Base-by-base conservation (phyloP, 2,888 invertebrate species). In the Tupiocoris notatus region DNA sequence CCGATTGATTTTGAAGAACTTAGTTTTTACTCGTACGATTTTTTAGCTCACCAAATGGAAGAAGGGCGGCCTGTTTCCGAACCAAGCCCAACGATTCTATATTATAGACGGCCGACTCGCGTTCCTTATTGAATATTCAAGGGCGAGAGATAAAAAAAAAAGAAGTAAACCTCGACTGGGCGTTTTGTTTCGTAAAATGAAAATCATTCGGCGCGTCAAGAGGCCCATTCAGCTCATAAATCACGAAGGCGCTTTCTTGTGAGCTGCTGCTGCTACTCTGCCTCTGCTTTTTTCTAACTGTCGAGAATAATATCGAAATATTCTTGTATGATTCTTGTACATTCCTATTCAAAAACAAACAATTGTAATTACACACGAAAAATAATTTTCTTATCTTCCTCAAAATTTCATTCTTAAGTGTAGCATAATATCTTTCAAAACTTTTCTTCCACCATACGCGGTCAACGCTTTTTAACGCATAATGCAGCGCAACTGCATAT, bases 181-280 rank as follows among this genome's bases (percentile, higher is more conserved):
- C 39, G 39, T 39, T 39, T 39, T 65, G 39, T 65, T 65, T 65
- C 65, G 25, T 65, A 64, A 39, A 64, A 64, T 64, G 64, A 64
- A 64, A 64, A 39, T 39, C 25, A 23, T 24, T 24, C 23, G 16
- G 24, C 23, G 64, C 23, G 23, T 23, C 64, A 64, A 64, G 61
- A 17, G 25, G 64, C 64, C 7, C 7, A 3, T 39, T 12, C 39
- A 24, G 23, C 64, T 22, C 64, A 64, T 64, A 64, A 64, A 64
- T 64, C 22, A 23, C 64, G 7, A 17, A 21, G 25, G 24, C 64
- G 21, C 64, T 24, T 64, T 24, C 17, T 64, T 22, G 24, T 17
- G 61, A 22, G 64, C 2, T 23, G 24, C 23, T n/a, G 24, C 23
- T 24, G 17, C 12, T 20, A 61, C 18, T 17, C 7, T 61, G 18